These are phyloP conservation scores for Eueremaeus valkanovi DNA, from an alignment of 2,888 invertebrate species.

Conservation along the genomic window DNA sequence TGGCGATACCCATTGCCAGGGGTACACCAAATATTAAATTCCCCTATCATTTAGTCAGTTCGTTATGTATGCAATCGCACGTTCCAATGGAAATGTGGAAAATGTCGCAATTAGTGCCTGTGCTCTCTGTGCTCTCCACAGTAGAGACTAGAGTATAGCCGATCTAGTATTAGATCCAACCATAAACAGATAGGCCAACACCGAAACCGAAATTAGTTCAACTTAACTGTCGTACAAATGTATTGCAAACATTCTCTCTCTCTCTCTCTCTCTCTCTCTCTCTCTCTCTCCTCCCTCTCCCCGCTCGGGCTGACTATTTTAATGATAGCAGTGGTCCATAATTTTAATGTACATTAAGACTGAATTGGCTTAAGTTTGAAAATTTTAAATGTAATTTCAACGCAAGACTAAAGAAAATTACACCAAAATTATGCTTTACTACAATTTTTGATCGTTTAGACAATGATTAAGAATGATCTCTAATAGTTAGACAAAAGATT, in stretches of 20 bases:
- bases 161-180: too few relatives aligned
- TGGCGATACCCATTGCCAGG: not conserved
- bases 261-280: too few relatives aligned
- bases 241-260: not conserved
- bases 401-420: too few relatives aligned
- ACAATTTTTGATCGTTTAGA: too few relatives aligned
- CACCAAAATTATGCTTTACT: too few relatives aligned
- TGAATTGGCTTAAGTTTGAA: not conserved
- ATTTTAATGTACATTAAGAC: conserved; percentile 12
- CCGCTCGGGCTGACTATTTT: too few relatives aligned
- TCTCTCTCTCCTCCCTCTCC: too few relatives aligned
- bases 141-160: too few relatives aligned
- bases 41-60: conserved; percentile 17
- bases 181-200: not conserved
- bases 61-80: conserved; percentile 14
- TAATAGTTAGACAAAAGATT: too few relatives aligned
- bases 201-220: not conserved
- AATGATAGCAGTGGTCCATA: conserved; percentile 6
- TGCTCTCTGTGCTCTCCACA: too few relatives aligned
- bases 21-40: not conserved
- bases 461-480: too few relatives aligned
- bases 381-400: not conserved
- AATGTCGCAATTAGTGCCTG: conserved; percentile 8
- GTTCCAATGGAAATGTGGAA: not conserved
- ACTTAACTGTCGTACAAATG: conserved; percentile 6